A percentile compares a stretch with the other conserved stretches of the same genome.
Evolutionary conservation across 2,797 vertebrate species (phyloP).

Genomic region (Trematomus bernacchii): DNA sequence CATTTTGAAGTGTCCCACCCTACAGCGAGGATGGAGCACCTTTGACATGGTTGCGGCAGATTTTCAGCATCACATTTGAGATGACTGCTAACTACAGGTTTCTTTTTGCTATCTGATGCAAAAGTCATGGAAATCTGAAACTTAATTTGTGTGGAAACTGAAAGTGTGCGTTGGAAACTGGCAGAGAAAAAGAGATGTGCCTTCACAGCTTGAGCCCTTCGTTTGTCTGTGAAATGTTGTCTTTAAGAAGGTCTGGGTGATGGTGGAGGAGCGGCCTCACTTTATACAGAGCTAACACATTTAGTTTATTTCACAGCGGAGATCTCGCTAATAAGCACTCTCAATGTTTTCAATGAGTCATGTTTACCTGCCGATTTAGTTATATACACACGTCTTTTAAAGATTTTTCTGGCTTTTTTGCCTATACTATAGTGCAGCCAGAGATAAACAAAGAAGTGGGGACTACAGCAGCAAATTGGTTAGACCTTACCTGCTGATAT

Average conservation of each 20-base stretch:
- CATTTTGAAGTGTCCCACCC: neutral
- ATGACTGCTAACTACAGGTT: neutral
- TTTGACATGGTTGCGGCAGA: neutral
- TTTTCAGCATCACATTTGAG: neutral
- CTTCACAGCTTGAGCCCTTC: neutral
- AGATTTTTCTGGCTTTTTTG: no score
- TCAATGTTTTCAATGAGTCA: no score
- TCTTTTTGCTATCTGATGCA: neutral
- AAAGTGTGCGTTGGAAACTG: neutral
- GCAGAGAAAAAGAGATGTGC: neutral
- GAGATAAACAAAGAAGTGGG: no score
- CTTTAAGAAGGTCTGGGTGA: neutral
- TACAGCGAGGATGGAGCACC: neutral
- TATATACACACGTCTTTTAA: no score
- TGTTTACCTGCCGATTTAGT: no score
- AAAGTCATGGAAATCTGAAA: neutral
- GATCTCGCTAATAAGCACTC: neutral
- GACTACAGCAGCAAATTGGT: no score
- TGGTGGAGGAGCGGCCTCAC: neutral
- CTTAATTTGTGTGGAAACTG: neutral
- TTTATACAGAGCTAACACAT: neutral
- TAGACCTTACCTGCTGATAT: no score
- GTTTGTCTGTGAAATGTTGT: neutral
- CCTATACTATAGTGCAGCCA: no score
- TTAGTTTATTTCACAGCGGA: neutral